Percentiles rank a stretch among this genome's conserved stretches.
These are phyloP conservation scores for Muscicapa comitata DNA, from an alignment of 2,797 vertebrate species.

Conservation along the genomic window DNA sequence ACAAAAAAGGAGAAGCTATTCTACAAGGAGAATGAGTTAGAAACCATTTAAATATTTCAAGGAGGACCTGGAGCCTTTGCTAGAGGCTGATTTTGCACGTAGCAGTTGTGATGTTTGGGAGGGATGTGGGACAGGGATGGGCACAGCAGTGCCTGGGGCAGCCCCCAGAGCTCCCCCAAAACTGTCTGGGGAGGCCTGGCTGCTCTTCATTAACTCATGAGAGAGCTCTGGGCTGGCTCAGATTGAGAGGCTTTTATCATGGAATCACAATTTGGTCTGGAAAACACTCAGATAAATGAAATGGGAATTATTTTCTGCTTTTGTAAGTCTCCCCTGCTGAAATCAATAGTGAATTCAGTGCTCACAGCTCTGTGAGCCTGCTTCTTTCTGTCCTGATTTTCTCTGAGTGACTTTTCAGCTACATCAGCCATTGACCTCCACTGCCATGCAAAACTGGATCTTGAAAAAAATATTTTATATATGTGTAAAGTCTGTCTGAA, in stretches of 20 bases:
- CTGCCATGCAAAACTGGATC: neutral
- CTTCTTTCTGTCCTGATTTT: neutral
- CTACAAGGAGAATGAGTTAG: neutral
- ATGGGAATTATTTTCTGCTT: neutral
- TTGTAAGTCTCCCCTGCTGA: neutral
- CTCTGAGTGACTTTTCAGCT: neutral
- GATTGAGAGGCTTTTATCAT: neutral
- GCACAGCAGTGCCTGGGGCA: neutral
- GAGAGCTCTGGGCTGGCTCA: neutral
- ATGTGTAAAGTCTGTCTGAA: neutral
- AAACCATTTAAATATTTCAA: neutral
- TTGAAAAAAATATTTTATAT: neutral
- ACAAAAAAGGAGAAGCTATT: neutral
- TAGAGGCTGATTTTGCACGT: neutral
- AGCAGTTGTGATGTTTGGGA: neutral
- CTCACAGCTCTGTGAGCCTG: neutral
- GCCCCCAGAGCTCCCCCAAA: neutral
- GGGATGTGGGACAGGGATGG: neutral
- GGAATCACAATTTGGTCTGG: neutral
- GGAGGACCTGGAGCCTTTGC: neutral
- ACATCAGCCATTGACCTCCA: neutral
- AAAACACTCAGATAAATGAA: constrained; percentile 27
- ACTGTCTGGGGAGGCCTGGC: neutral
- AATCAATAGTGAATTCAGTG: constrained; percentile 26
- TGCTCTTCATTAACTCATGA: constrained; percentile 16